These are phyloP conservation scores for Galemys pyrenaicus DNA, from an alignment of 2,113 vertebrate genomes.

Conservation along the genomic window DNA sequence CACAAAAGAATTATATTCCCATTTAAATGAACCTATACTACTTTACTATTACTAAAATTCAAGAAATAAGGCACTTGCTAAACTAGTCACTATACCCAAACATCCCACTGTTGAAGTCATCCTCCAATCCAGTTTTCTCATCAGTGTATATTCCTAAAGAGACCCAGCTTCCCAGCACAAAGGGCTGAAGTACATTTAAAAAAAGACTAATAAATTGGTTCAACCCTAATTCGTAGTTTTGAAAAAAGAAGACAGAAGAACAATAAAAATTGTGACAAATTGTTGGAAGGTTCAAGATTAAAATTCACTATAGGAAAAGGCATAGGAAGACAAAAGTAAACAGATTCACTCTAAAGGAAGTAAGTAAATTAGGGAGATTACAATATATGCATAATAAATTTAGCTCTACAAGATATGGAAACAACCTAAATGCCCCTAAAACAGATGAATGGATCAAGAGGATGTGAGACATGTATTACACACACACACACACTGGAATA, in stretches of 20 bases:
- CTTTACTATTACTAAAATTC: slow-evolving; percentile 36
- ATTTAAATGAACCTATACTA: neutral
- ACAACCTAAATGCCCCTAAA: too few species aligned
- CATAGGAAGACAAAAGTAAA: slow-evolving; percentile 51
- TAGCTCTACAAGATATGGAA: too few species aligned
- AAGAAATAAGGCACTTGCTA: neutral
- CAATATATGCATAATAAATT: slow-evolving; percentile 8
- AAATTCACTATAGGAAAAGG: slow-evolving; percentile 52
- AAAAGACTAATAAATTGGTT: neutral
- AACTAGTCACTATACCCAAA: neutral
- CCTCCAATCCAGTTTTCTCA: neutral
- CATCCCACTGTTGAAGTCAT: neutral
- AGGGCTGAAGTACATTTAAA: slow-evolving; percentile 43
- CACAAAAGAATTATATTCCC: neutral
- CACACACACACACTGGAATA: too few species aligned
- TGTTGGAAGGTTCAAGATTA: slow-evolving; percentile 40
- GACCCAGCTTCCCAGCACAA: neutral
- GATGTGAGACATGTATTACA: too few species aligned
- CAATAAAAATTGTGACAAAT: slow-evolving; percentile 28
- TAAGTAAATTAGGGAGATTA: slow-evolving; percentile 42
- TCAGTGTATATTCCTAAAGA: slow-evolving; percentile 44
- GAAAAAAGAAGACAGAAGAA: neutral
- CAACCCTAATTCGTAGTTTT: slow-evolving; percentile 48
- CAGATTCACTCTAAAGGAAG: slow-evolving; percentile 22
- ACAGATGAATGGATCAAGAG: too few species aligned